A percentile compares a stretch with the other conserved stretches of the same genome.
phyloP scores from a whole-genome alignment of 2,888 invertebrate species.

The Nysson spinosus region DNA sequence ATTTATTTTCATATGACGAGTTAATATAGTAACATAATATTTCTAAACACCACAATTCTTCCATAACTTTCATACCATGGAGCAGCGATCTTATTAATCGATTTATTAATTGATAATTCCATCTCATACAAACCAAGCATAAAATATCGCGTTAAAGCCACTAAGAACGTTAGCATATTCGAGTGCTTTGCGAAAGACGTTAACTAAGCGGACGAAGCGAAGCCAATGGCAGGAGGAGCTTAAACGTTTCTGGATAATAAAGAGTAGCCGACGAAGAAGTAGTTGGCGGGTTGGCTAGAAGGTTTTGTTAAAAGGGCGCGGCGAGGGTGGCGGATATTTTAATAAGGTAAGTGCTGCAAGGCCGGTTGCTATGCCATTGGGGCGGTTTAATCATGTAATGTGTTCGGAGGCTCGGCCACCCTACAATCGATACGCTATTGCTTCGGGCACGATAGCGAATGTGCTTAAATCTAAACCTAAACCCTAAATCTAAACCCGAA shows the following conservation, averaged over 20 bases:
- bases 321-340: slow-evolving; percentile 74
- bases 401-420: slow-evolving; percentile 73
- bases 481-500: slow-evolving; percentile 60
- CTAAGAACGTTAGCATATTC: neutral
- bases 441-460: slow-evolving; percentile 70
- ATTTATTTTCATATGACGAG: no score
- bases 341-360: slow-evolving; percentile 78
- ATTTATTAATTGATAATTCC: no score
- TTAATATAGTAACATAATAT: no score
- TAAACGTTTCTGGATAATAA: slow-evolving; percentile 40
- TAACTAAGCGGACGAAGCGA: neutral
- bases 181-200: neutral
- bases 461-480: slow-evolving; percentile 68
- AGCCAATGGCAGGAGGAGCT: slow-evolving; percentile 3
- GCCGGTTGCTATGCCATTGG: slow-evolving; percentile 70
- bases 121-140: no score
- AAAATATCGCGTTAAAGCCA: no score
- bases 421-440: slow-evolving; percentile 76
- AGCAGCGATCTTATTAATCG: no score
- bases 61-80: no score
- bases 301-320: slow-evolving; percentile 60
- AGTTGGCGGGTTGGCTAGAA: slow-evolving; percentile 44
- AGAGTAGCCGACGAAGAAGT: slow-evolving; percentile 32
- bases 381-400: slow-evolving; percentile 77
- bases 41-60: no score